Evolutionary conservation across 2,888 invertebrate species (phyloP).

Genomic region (Catotricha subobsoleta): DNA sequence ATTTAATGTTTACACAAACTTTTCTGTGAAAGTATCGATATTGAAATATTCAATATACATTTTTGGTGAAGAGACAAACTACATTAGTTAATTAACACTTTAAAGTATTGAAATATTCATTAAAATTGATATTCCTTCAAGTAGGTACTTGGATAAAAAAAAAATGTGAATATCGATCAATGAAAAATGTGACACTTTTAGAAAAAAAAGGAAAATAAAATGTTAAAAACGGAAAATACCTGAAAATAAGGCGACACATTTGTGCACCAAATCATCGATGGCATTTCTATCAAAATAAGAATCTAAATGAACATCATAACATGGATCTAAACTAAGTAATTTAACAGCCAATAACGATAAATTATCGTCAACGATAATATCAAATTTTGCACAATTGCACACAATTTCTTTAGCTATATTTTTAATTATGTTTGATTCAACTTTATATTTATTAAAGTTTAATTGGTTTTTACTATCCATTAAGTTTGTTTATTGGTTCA

Average conservation of each 20-base stretch:
- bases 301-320: not conserved
- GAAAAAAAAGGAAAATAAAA: not conserved
- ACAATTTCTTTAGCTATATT: slow-evolving; percentile 1
- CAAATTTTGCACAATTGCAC: not conserved
- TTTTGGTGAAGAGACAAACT: too few relatives aligned
- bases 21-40: not conserved
- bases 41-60: too few relatives aligned
- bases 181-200: not conserved
- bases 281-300: not conserved
- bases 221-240: not conserved
- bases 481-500: too few relatives aligned
- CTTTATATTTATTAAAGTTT: too few relatives aligned
- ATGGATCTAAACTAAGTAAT: slow-evolving; percentile 7
- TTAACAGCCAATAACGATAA: not conserved
- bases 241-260: not conserved
- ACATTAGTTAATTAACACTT: too few relatives aligned
- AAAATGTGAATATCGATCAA: not conserved
- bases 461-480: too few relatives aligned
- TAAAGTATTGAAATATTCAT: too few relatives aligned
- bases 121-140: too few relatives aligned
- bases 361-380: not conserved
- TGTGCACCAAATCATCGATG: not conserved
- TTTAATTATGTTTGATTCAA: too few relatives aligned
- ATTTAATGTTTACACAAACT: too few relatives aligned
- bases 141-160: too few relatives aligned